Evolutionary conservation across 2,888 invertebrate species (phyloP), one percentile per base, ranked within the genome.

Genomic region (Drosophila paranaensis): DNA sequence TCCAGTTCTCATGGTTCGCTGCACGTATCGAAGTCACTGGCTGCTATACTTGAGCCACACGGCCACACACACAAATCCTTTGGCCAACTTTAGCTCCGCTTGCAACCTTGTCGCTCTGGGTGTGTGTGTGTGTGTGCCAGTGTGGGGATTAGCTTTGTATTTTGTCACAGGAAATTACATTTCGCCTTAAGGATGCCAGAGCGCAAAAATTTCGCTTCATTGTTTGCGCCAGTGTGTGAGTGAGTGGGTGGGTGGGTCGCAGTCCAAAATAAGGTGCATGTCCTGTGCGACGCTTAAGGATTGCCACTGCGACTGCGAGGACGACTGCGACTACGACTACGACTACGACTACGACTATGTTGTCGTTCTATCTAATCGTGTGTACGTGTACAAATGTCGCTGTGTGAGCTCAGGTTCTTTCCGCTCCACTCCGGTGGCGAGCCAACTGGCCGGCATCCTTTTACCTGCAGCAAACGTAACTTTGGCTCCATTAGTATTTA

Each of bases 131-230:
- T 69, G 58, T 72, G 60, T 63, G 69, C 67, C 64, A 72, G 76
- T 76, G 58, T 76, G 70, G 72, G 88, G 90, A 88, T 88, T 88
- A 89, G 88, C 90, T 84, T 90, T 85, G 89, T 85, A 89, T 85
- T 90, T 90, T 89, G 88, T 86, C 82, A 85, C 87, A 88, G 91
- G 88, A 89, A 89, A 89, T 89, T 89, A 89, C 88, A 90, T 89
- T 91, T 88, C 79, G 82, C 83, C 89, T 90, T 75, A 73, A 82
- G 80, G 80, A 87, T 76, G 83, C 72, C 72, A 61, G 69, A 60
- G 80, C 66, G 70, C 84, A 90, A 83, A 88, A 88, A 90, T 88
- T 86, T 90, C 77, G 73, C 79, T 77, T 86, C 83, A 88, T 88
- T 90, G 89, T 86, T 72, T 79, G 73, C 55, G 55, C 62, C 50